These are phyloP conservation scores for Eledone cirrhosa DNA, from an alignment of 2,888 invertebrate species.

Conservation along the genomic window DNA sequence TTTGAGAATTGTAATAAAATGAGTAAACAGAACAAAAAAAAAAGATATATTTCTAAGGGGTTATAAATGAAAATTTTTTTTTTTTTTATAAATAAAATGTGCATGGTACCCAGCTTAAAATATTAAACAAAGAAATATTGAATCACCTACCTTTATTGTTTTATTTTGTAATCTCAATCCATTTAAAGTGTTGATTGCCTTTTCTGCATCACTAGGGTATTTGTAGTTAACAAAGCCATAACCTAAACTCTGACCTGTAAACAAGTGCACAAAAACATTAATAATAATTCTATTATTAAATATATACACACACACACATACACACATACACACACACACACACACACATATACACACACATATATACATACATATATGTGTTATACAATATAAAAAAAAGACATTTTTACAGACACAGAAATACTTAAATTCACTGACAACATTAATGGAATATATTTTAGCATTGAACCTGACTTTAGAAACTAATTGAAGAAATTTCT, in stretches of 20 bases:
- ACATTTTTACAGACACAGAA: too few relatives aligned
- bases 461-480: too few relatives aligned
- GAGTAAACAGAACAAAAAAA: background rate
- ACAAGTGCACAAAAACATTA: background rate
- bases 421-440: too few relatives aligned
- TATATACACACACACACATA: background rate
- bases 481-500: too few relatives aligned
- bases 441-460: too few relatives aligned
- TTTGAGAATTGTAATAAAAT: constrained; percentile 10
- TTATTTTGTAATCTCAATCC: constrained; percentile 98
- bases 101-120: constrained; percentile 13
- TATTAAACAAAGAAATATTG: background rate
- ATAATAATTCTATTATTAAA: background rate
- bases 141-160: constrained; percentile 82
- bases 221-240: constrained; percentile 99
- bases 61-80: constrained; percentile 4
- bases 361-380: too few relatives aligned
- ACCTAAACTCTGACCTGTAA: constrained; percentile 92
- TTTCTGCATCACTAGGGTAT: constrained; percentile 95
- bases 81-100: constrained; percentile 17
- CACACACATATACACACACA: too few relatives aligned
- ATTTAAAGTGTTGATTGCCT: constrained; percentile 97
- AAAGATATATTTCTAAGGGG: constrained; percentile 23
- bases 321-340: background rate
- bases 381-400: too few relatives aligned